Conservation (phyloP, 2,113 vertebrate species). For the Brachyhypopomus gauderio region DNA sequence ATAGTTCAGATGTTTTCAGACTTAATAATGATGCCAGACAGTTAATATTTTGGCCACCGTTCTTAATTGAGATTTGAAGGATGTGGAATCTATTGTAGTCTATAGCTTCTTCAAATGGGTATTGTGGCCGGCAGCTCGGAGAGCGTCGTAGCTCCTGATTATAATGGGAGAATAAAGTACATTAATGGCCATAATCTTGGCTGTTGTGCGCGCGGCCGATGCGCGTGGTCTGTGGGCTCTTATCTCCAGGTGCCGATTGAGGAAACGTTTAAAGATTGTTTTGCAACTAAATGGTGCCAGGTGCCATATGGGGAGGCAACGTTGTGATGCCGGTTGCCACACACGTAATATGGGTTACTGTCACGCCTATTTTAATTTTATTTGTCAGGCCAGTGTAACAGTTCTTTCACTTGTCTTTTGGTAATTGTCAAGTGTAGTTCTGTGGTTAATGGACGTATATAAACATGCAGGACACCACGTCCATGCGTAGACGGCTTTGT, state of each 20-base stretch:
- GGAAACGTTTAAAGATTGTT: background rate
- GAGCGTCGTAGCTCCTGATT: background rate
- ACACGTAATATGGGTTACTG: too few relatives aligned
- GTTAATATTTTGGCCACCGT: background rate
- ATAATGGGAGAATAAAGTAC: constrained; percentile 37
- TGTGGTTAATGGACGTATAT: background rate
- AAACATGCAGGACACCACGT: too few relatives aligned
- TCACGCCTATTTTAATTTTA: background rate
- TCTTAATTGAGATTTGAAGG: background rate
- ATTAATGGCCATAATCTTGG: constrained; percentile 20
- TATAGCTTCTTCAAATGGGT: background rate
- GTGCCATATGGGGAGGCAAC: too few relatives aligned
- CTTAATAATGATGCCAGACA: background rate
- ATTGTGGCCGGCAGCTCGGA: background rate
- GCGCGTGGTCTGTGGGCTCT: background rate
- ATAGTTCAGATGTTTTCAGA: background rate
- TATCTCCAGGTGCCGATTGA: background rate
- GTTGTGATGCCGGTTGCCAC: too few relatives aligned
- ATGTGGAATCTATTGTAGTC: background rate
- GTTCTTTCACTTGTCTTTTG: too few relatives aligned
- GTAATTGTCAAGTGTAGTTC: background rate
- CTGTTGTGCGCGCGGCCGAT: too few relatives aligned
- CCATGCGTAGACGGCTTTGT: background rate
- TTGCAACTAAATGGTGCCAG: background rate
- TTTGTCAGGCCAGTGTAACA: background rate